A percentile compares a stretch with the other conserved stretches of the same genome.
These are phyloP conservation scores for Ardeotis arabs DNA, from an alignment of 2,113 vertebrate genomes.

Conservation along the genomic window DNA sequence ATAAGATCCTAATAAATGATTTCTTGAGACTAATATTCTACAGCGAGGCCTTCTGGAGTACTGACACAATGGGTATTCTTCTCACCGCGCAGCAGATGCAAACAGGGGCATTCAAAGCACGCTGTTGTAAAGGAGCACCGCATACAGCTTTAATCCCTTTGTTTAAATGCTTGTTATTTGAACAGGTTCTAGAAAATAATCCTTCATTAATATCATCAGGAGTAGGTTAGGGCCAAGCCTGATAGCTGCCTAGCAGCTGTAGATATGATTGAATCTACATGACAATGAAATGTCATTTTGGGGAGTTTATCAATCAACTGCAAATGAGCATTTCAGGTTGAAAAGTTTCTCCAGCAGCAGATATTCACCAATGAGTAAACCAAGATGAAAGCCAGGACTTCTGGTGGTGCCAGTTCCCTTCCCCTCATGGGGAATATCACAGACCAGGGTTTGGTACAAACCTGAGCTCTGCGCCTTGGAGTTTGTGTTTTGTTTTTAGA, in stretches of 20 bases:
- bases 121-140: neutral
- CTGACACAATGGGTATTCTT: neutral
- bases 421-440: neutral
- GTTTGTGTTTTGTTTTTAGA: neutral
- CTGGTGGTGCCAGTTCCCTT: neutral
- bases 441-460: neutral
- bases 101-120: neutral
- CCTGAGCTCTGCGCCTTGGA: neutral
- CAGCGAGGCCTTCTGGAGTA: neutral
- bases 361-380: neutral
- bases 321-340: neutral
- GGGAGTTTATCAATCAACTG: neutral
- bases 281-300: neutral
- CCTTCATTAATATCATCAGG: neutral
- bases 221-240: neutral
- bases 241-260: neutral
- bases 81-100: neutral
- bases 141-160: neutral
- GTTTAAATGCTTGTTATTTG: neutral
- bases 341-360: neutral
- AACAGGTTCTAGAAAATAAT: constrained; percentile 14
- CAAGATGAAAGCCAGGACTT: neutral
- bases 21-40: constrained; percentile 44
- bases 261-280: neutral
- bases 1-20: constrained; percentile 41